A percentile compares a stretch with the other conserved stretches of the same genome.
Evolutionary conservation across 2,113 vertebrate species (phyloP).

Genomic region (Carassius auratus): DNA sequence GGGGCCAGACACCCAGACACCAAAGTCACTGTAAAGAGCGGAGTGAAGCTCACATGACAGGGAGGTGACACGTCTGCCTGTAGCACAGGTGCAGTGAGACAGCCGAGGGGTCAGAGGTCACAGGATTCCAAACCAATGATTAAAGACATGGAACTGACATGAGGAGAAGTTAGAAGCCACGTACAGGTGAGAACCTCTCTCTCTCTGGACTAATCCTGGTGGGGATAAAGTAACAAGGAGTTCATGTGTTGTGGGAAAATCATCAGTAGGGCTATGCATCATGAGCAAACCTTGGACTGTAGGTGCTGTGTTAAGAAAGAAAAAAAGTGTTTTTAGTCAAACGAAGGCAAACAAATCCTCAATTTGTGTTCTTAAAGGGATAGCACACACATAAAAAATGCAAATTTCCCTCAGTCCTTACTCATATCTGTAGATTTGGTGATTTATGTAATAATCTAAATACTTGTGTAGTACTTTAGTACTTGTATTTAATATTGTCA

Average conservation of each 20-base stretch:
- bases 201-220: neutral
- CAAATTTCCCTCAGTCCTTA: neutral
- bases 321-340: neutral
- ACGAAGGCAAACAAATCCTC: constrained; percentile 21
- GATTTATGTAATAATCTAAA: neutral
- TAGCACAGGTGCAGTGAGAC: constrained; percentile 56
- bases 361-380: constrained; percentile 16
- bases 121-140: constrained; percentile 50
- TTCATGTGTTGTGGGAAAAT: neutral
- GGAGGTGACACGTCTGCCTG: constrained; percentile 51
- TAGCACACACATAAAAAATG: neutral
- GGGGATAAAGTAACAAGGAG: neutral
- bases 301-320: no score
- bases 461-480: no score
- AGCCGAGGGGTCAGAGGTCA: constrained; percentile 45
- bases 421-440: neutral
- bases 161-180: constrained; percentile 1
- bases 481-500: no score
- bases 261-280: neutral
- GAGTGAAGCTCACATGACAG: constrained; percentile 54
- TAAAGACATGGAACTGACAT: constrained; percentile 41
- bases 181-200: constrained; percentile 18
- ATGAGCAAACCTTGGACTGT: no score
- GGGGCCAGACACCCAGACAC: constrained; percentile 51
- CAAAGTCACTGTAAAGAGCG: constrained; percentile 47